Conservation (phyloP, 2,888 invertebrate genomes). For the Phortica okadai region DNA sequence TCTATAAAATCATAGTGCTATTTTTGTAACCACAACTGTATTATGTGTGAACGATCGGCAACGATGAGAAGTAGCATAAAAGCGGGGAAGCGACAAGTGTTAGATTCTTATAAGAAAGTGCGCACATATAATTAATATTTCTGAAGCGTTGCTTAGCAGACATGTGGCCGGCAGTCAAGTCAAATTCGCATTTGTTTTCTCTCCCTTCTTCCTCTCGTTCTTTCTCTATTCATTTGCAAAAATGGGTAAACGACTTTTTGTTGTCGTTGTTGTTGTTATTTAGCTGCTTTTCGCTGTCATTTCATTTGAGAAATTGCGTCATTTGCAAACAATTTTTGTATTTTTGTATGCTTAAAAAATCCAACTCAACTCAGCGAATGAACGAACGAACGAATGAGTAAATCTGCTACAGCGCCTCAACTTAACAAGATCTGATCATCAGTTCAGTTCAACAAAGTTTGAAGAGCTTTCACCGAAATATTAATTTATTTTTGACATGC, state of each 20-base stretch:
- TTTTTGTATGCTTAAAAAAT: background rate
- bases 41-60: conserved; percentile 45
- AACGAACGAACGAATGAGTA: background rate
- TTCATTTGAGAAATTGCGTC: conserved; percentile 60
- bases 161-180: background rate
- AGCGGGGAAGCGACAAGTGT: background rate
- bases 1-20: too few species aligned
- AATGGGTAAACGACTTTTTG: conserved; percentile 56
- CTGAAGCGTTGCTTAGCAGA: background rate
- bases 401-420: background rate
- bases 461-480: too few species aligned
- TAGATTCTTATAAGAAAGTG: background rate
- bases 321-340: conserved; percentile 60
- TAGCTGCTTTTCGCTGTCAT: conserved; percentile 32
- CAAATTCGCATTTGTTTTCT: too few species aligned
- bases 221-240: conserved; percentile 37
- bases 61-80: conserved; percentile 43
- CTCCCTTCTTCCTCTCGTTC: background rate
- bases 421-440: too few species aligned
- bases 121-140: conserved; percentile 9
- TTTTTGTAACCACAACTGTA: background rate
- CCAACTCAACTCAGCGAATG: background rate
- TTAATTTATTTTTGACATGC: too few species aligned
- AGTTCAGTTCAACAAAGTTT: too few species aligned
- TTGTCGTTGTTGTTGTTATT: conserved; percentile 9